phyloP scores from a whole-genome alignment of 2,888 invertebrate species.

The Drosophila meridionalis region DNA sequence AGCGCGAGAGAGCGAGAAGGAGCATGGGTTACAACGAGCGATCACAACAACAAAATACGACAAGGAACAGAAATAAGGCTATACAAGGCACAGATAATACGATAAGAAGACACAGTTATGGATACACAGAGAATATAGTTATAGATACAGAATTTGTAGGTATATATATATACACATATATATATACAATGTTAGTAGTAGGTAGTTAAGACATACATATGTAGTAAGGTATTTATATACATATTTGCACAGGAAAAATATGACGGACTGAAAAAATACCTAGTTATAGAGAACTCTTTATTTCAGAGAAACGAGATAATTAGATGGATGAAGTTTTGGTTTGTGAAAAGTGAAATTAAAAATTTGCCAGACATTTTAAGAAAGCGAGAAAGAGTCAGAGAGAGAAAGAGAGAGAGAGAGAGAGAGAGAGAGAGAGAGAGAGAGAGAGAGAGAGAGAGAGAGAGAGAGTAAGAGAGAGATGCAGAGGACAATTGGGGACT shows the following conservation, averaged over 20 bases:
- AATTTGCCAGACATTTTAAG: neutral
- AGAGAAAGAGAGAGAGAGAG: neutral
- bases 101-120: slow-evolving; percentile 27
- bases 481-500: no score
- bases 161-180: slow-evolving; percentile 21
- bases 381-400: neutral
- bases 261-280: neutral
- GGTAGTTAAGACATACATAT: slow-evolving; percentile 31
- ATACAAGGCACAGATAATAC: slow-evolving; percentile 22
- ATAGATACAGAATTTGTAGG: slow-evolving; percentile 13
- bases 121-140: slow-evolving; percentile 31
- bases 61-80: slow-evolving; percentile 24
- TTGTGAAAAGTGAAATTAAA: neutral
- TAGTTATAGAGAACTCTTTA: neutral
- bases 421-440: neutral
- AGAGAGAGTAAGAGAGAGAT: neutral
- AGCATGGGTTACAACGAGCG: slow-evolving; percentile 16
- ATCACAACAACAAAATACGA: slow-evolving; percentile 30
- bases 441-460: neutral
- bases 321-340: neutral
- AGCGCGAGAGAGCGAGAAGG: neutral
- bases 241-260: slow-evolving; percentile 13
- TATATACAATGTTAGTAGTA: slow-evolving; percentile 15
- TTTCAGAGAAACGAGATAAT: neutral
- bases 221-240: slow-evolving; percentile 30